Conservation (phyloP, 1,140 invertebrate species). For the Tetranychus cinnabarinus region DNA sequence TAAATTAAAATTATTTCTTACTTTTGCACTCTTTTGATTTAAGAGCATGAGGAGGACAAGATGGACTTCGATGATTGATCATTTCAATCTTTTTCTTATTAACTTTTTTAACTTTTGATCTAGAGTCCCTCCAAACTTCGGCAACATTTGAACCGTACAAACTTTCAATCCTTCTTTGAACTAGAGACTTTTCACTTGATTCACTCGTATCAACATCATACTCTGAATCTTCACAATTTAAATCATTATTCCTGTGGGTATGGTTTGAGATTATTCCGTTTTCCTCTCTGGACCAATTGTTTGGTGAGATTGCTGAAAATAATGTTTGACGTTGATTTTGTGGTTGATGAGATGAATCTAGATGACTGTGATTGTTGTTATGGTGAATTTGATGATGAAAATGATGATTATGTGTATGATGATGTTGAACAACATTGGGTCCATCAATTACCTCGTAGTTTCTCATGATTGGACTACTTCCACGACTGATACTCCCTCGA, state of each 20-base stretch:
- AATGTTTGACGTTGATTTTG: not conserved
- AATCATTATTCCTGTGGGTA: not conserved
- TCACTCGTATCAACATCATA: not conserved
- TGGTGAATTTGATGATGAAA: not conserved
- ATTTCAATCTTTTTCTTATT: not conserved
- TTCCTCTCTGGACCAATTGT: not conserved
- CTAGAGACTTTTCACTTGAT: conserved; percentile 34
- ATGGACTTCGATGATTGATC: conserved; percentile 5
- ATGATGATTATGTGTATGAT: not conserved
- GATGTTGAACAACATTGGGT: not conserved
- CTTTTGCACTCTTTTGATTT: not conserved
- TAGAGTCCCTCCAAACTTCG: conserved; percentile 8
- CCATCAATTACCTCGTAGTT: not conserved
- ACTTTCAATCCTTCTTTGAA: conserved; percentile 60
- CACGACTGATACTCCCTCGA: conserved; percentile 26
- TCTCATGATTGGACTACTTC: not conserved
- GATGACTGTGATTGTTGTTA: not conserved
- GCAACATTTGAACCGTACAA: conserved; percentile 37
- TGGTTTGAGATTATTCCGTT: not conserved
- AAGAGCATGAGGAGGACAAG: conserved; percentile 3
- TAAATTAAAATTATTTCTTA: not conserved
- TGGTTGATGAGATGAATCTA: not conserved
- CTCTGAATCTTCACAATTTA: not conserved
- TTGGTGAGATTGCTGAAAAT: not conserved
- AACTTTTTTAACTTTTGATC: not conserved